A percentile compares a stretch with the other conserved stretches of the same genome.
Evolutionary conservation across 2,888 invertebrate genomes (phyloP).

Genomic region (Lepidonotus clava): DNA sequence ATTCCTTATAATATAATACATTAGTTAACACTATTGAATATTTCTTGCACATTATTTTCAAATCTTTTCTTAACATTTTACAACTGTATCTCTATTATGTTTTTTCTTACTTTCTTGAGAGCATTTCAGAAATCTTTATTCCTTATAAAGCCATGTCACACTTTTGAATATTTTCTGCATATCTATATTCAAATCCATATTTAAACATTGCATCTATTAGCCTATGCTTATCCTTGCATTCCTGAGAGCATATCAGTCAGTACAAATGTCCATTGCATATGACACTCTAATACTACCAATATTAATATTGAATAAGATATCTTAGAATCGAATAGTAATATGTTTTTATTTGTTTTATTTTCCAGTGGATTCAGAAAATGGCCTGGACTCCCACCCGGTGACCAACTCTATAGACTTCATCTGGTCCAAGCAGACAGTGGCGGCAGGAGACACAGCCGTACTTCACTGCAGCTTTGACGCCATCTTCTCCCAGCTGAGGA

Average conservation of each 20-base stretch:
- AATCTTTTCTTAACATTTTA: not conserved
- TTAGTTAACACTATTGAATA: not conserved
- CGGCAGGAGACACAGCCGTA: conserved; percentile 68
- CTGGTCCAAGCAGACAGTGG: conserved; percentile 66
- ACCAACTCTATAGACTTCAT: conserved; percentile 65
- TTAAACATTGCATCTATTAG: no score
- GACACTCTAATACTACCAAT: no score
- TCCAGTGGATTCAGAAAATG: conserved; percentile 42
- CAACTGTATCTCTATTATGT: not conserved
- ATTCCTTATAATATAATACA: no score
- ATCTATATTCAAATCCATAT: no score
- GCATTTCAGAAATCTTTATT: not conserved
- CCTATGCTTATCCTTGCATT: no score
- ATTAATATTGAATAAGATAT: no score
- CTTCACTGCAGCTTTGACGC: conserved; percentile 70
- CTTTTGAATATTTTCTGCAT: no score
- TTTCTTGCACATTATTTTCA: not conserved
- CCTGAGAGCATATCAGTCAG: no score
- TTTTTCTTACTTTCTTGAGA: not conserved
- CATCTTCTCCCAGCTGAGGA: conserved; percentile 66
- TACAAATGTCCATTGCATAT: no score
- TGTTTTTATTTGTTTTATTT: not conserved
- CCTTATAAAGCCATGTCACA: not conserved
- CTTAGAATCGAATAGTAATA: no score
- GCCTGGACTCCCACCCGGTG: conserved; percentile 17